Base-by-base conservation (phyloP, 2,888 invertebrate genomes). In the Epinotia demarniana region DNA sequence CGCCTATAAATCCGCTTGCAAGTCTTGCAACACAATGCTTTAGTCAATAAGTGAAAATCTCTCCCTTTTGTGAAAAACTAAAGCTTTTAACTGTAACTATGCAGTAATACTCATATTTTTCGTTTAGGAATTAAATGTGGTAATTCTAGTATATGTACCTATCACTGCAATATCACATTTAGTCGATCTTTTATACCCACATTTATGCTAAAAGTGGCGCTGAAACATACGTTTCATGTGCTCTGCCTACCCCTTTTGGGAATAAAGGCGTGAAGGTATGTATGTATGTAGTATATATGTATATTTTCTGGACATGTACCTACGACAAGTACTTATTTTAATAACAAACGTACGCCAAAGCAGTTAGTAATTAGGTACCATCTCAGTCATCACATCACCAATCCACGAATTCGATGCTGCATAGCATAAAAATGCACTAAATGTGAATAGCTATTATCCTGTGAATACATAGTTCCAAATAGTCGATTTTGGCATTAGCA, bases 11-110 rank as follows among this genome's bases (percentile, higher is more conserved):
- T 62, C 43, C 64, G 64, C 64, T 70, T 60, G 27, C 53, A 60
- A 60, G 60, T 58, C 64, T 70, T 60, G 27, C 53, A 60, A 60
- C 49, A 64, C 39, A 64, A 70, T 66, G 18, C 39, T 19, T 53
- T 63, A 58, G 57, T 63, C 33, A 57, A 58, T 33, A n/a, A 18
- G 33, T 39, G 6, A n/a, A 62, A 33, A 55, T 43, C 43, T 53
- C 46, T 12, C 19, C 39, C 63, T 23, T 55, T 67, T 68, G 23
- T 19, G 23, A 55, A 61, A 67, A 39, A 61, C 9, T 8, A 13
- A 2, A 3, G n/a, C 27, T 9, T 49, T 49, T 49, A 16, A 3
- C 1, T 16, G 49, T 39, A 39, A 39, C 9, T 39, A 16, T 49
- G 16, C 49, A 49, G 5, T 49, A 49, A 5, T 49, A 13, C 16